These are phyloP conservation scores for Agonopterix alstromeriana DNA, from an alignment of 2,888 invertebrate species.

Conservation along the genomic window DNA sequence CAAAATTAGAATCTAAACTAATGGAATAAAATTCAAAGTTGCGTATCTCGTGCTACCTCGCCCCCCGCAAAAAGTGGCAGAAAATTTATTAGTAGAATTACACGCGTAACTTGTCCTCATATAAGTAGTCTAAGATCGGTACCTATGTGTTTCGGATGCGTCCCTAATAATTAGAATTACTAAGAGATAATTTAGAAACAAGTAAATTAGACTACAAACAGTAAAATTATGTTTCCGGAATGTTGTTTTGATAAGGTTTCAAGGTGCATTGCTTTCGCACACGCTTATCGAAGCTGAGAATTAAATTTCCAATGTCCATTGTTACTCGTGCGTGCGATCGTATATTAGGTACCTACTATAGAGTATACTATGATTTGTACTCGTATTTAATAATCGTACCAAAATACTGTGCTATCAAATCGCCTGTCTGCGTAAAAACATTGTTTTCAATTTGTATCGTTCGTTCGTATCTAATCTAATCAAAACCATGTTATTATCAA, in stretches of 20 bases:
- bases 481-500: slow-evolving; percentile 10
- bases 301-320: slow-evolving; percentile 22
- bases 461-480: slow-evolving; percentile 11
- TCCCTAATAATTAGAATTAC: too few relatives aligned
- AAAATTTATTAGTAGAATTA: too few relatives aligned
- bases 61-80: too few relatives aligned
- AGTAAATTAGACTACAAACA: slow-evolving; percentile 16
- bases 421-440: neutral
- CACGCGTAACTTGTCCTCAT: too few relatives aligned
- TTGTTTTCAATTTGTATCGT: neutral
- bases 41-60: too few relatives aligned
- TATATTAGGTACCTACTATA: too few relatives aligned
- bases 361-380: too few relatives aligned
- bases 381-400: neutral
- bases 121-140: too few relatives aligned
- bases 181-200: too few relatives aligned
- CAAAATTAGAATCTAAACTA: too few relatives aligned
- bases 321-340: neutral
- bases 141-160: too few relatives aligned
- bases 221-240: slow-evolving; percentile 47
- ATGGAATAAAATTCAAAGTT: too few relatives aligned
- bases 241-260: slow-evolving; percentile 58
- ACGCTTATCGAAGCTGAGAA: slow-evolving; percentile 29
- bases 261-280: slow-evolving; percentile 32
- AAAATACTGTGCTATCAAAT: neutral